Evolutionary conservation across 2,797 vertebrate genomes (phyloP).

Genomic region (Chrosomus eos): DNA sequence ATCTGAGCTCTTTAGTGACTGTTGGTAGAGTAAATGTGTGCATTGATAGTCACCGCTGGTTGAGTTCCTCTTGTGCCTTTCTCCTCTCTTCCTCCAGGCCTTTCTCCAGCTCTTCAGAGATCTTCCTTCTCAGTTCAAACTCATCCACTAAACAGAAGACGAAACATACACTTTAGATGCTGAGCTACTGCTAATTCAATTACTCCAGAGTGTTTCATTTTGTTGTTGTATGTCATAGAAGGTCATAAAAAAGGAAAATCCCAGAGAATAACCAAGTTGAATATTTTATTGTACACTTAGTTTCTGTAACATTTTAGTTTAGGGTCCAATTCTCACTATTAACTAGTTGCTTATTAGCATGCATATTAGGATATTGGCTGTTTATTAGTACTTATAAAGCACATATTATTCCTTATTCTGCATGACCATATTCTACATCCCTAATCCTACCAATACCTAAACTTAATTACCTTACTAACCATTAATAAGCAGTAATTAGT

Average conservation of each 20-base stretch:
- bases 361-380: too few relatives aligned
- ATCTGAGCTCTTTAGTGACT: not conserved
- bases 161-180: constrained; percentile 4
- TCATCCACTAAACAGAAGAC: constrained; percentile 80
- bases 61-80: constrained; percentile 84
- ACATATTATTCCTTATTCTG: too few relatives aligned
- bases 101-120: constrained; percentile 88
- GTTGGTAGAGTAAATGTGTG: not conserved
- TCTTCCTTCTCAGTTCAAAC: constrained; percentile 89
- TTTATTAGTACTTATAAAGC: too few relatives aligned
- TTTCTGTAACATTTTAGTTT: too few relatives aligned
- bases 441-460: too few relatives aligned
- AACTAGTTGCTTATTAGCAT: too few relatives aligned
- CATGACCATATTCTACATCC: too few relatives aligned
- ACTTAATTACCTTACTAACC: too few relatives aligned
- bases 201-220: not conserved
- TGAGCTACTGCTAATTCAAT: not conserved
- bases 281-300: not conserved
- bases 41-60: constrained; percentile 81
- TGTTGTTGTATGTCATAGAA: not conserved
- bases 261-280: not conserved
- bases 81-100: constrained; percentile 85
- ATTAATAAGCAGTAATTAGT: too few relatives aligned
- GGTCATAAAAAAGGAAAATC: not conserved
- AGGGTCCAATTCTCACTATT: too few relatives aligned